These are phyloP conservation scores for Podarcis muralis DNA, from an alignment of 2,113 vertebrate genomes.

Conservation along the genomic window DNA sequence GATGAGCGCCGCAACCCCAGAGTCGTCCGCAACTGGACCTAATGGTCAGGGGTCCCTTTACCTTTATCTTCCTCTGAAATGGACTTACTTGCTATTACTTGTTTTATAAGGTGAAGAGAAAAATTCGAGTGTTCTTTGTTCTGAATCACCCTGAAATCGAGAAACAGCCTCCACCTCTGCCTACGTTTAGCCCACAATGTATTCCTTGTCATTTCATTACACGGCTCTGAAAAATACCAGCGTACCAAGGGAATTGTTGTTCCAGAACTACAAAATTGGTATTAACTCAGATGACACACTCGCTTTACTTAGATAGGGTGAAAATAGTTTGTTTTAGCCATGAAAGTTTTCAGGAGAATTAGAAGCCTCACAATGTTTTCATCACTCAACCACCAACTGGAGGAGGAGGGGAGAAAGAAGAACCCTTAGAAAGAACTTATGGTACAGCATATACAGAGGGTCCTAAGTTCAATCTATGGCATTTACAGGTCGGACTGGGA, in stretches of 20 bases:
- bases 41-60: too few relatives aligned
- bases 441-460: too few relatives aligned
- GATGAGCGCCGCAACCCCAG: too few relatives aligned
- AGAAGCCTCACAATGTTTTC: slow-evolving; percentile 5
- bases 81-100: background rate
- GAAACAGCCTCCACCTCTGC: background rate
- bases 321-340: slow-evolving; percentile 7
- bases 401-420: background rate
- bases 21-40: too few relatives aligned
- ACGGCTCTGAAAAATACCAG: background rate
- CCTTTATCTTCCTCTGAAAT: background rate
- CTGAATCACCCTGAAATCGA: background rate
- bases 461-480: too few relatives aligned
- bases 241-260: accelerated
- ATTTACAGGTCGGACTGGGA: too few relatives aligned
- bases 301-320: background rate
- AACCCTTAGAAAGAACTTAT: too few relatives aligned
- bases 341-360: background rate
- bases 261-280: background rate
- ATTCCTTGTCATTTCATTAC: background rate
- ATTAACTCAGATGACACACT: background rate
- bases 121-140: background rate
- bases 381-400: background rate
- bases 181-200: accelerated
- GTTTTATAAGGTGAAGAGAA: background rate